Base-by-base conservation (phyloP, 1,140 invertebrate genomes). In the Steinernema khuongi region DNA sequence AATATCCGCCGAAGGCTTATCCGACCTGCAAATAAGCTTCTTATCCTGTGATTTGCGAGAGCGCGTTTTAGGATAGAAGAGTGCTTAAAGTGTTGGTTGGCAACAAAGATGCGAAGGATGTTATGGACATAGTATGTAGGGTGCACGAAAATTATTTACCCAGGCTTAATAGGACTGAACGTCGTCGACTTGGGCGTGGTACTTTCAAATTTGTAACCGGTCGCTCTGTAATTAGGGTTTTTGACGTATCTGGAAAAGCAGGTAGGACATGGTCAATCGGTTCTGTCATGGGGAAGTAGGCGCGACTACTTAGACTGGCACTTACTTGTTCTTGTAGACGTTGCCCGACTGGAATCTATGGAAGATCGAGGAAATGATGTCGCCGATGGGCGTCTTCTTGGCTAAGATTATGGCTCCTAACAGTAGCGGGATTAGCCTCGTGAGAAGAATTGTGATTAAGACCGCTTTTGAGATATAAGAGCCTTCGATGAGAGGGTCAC, bases 401-500 rank as follows among this genome's bases (percentile, higher is more conserved):
- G 50, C 68, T 11, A 74, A 22, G 1, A 84, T 60, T 41, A 75
- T 17, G 11, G 70, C 30, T 22, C 79, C 81, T n/a, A 77, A 19
- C 11, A 75, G n/a, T 14, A 83, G 44, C 19, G 74, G 43, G 18
- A 76, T 22, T n/a, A 82, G 22, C 14, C 83, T 77, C n/a, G 78
- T 67, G 0, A 72, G 72, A 68, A 84, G 70, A 31, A 83, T 72
- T 17, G 68, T 43, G 30, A 76, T 66, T 1, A 83, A 72, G 1
- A 84, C 33, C 17, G 32, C 32, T 7, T 67, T 22, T 4, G 82
- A 74, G 29, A 83, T 79, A 69, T 78, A 83, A 31, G 71, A 74
- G 1, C 60, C 44, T n/a, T 77, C 36, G 32, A 83, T 70, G 31
- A 68, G 68, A 18, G 81, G 82, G 33, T 83, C 81, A 68, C 81